Conservation (phyloP, 1,140 invertebrate genomes). For the Phenacoccus solenopsis region DNA sequence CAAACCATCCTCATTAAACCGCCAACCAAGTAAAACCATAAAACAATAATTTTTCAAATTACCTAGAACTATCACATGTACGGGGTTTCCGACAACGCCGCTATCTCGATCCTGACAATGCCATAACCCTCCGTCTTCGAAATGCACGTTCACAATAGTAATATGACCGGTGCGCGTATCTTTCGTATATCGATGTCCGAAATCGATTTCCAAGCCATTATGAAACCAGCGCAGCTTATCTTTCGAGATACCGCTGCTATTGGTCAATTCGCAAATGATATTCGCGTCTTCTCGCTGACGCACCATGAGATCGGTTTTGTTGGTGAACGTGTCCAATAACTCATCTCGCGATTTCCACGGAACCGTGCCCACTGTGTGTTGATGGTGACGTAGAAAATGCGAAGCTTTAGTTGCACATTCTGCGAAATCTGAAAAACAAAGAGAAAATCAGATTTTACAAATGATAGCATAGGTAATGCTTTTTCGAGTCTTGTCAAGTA, state of each 20-base stretch:
- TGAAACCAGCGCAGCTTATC: conserved; percentile 33
- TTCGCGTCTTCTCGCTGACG: neutral
- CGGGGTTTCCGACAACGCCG: conserved; percentile 43
- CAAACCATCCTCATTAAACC: neutral
- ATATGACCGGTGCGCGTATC: conserved; percentile 43
- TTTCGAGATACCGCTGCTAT: neutral
- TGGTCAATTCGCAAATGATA: neutral
- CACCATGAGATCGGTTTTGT: neutral
- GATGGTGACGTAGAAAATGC: neutral
- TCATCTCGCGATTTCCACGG: conserved; percentile 5
- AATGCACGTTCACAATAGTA: conserved; percentile 49
- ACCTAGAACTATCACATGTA: conserved; percentile 53
- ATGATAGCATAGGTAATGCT: neutral
- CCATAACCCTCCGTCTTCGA: conserved; percentile 56
- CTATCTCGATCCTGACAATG: conserved; percentile 49
- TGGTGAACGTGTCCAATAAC: neutral
- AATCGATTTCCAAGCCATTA: conserved; percentile 36
- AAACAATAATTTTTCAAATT: conserved; percentile 26
- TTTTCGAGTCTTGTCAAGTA: no score
- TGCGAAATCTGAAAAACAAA: conserved; percentile 6
- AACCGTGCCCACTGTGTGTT: neutral
- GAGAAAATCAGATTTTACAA: neutral
- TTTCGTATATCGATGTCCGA: conserved; percentile 38
- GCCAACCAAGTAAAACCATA: no score
- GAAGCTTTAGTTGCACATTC: conserved; percentile 6